Percentiles rank a stretch among this genome's conserved stretches.
phyloP scores from a whole-genome alignment of 1,140 invertebrate genomes.

The Hylaeus volcanicus region DNA sequence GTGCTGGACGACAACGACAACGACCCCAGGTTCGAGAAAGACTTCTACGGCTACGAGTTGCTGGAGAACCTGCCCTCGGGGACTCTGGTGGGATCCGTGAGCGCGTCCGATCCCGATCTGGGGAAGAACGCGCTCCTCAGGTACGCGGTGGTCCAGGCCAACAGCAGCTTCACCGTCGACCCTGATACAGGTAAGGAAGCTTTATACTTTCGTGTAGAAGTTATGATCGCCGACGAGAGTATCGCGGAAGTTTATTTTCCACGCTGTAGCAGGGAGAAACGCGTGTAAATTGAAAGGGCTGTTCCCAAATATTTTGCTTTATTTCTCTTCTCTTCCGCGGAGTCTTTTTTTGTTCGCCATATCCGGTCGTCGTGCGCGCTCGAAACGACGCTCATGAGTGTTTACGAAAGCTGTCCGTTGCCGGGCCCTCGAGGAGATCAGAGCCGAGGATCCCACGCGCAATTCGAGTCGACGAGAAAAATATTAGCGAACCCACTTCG shows the following conservation, averaged over 20 bases:
- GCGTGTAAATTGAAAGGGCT: too few relatives aligned
- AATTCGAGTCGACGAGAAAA: slow-evolving; percentile 44
- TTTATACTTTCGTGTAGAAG: neutral
- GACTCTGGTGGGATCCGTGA: slow-evolving; percentile 87
- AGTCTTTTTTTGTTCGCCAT: neutral
- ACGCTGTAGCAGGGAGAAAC: too few relatives aligned
- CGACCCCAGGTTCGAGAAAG: slow-evolving; percentile 88
- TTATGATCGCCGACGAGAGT: too few relatives aligned
- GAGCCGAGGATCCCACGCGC: slow-evolving; percentile 22
- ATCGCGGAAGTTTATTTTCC: too few relatives aligned
- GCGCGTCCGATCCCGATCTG: slow-evolving; percentile 91
- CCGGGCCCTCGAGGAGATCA: neutral
- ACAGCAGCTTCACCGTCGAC: slow-evolving; percentile 91
- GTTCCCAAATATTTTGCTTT: slow-evolving; percentile 1
- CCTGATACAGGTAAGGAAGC: slow-evolving; percentile 89
- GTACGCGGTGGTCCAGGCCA: slow-evolving; percentile 89
- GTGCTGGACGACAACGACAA: slow-evolving; percentile 97
- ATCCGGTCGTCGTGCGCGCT: neutral
- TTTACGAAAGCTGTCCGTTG: slow-evolving; percentile 50
- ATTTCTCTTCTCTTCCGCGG: neutral
- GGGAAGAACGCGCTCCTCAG: slow-evolving; percentile 91
- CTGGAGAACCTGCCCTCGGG: slow-evolving; percentile 93
- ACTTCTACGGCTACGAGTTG: slow-evolving; percentile 90
- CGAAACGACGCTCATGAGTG: slow-evolving; percentile 30
- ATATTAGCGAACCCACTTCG: slow-evolving; percentile 52